phyloP scores from a whole-genome alignment of 2,797 vertebrate species.

The Typhlichthys eigenmanni region DNA sequence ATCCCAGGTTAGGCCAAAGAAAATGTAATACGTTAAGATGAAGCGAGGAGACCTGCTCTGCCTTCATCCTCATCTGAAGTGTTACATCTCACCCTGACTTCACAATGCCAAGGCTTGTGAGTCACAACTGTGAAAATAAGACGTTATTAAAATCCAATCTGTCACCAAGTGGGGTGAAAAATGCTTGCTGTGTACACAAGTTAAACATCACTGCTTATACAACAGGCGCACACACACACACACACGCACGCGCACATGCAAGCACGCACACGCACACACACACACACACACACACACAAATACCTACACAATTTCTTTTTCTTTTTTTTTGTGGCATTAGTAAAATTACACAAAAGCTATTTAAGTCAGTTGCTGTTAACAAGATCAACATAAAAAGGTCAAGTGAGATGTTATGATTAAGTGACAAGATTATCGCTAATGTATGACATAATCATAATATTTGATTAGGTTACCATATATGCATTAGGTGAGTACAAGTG shows the following conservation, averaged over 20 bases:
- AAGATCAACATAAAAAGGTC: slow-evolving; percentile 52
- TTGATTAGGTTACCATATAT: slow-evolving; percentile 54
- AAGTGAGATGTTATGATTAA: slow-evolving; percentile 53
- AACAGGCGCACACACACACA: slow-evolving; percentile 32
- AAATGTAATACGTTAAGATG: slow-evolving; percentile 60
- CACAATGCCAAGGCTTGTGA: slow-evolving; percentile 61
- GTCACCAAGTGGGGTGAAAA: slow-evolving; percentile 70
- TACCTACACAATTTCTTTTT: slow-evolving; percentile 1
- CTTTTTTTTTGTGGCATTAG: slow-evolving; percentile 52
- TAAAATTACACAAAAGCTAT: slow-evolving; percentile 55
- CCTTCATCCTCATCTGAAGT: slow-evolving; percentile 63
- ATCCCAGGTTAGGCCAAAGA: slow-evolving; percentile 44
- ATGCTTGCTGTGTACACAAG: slow-evolving; percentile 66
- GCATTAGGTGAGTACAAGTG: slow-evolving; percentile 43
- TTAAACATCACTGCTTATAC: slow-evolving; percentile 62
- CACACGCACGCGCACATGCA: slow-evolving; percentile 28
- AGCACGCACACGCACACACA: not conserved
- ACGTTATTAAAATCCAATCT: slow-evolving; percentile 77
- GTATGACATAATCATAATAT: slow-evolving; percentile 49
- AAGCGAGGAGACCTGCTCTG: slow-evolving; percentile 57
- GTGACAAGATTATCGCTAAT: slow-evolving; percentile 61
- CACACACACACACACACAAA: slow-evolving; percentile 34
- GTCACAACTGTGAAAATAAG: slow-evolving; percentile 75
- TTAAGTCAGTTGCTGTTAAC: slow-evolving; percentile 58
- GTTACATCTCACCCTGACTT: slow-evolving; percentile 71